These are phyloP conservation scores for Acrossocheilus fasciatus DNA, from an alignment of 2,797 vertebrate species.

Conservation along the genomic window DNA sequence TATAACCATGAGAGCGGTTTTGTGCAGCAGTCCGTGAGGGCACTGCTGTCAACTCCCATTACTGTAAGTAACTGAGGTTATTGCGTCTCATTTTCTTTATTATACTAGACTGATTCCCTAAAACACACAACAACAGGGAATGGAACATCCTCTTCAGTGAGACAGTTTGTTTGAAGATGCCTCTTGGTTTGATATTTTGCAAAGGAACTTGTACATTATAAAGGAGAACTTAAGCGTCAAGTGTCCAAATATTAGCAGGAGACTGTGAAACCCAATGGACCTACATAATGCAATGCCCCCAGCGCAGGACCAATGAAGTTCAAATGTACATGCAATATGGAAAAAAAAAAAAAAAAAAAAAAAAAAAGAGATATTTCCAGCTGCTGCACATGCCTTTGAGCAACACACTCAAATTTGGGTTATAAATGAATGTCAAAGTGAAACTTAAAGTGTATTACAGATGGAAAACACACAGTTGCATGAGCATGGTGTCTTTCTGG, in stretches of 20 bases:
- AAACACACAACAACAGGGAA: constrained; percentile 10
- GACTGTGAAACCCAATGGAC: not conserved
- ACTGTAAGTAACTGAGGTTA: constrained; percentile 14
- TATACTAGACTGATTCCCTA: not conserved
- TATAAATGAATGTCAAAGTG: constrained; percentile 14
- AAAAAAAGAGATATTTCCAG: not conserved
- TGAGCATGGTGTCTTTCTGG: constrained; percentile 1
- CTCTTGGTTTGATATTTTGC: not conserved
- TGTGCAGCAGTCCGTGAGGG: constrained; percentile 11
- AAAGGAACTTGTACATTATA: not conserved
- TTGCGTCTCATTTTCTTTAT: constrained; percentile 17
- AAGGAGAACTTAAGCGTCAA: not conserved
- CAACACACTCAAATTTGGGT: not conserved
- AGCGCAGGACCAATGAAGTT: not conserved
- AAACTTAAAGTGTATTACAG: constrained; percentile 11
- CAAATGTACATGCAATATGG: not conserved
- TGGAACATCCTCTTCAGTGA: not conserved
- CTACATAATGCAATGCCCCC: not conserved
- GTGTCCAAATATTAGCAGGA: not conserved
- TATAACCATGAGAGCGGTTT: not conserved
- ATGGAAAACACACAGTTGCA: constrained; percentile 28
- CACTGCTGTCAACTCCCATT: constrained; percentile 30
- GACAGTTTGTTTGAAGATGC: not conserved
- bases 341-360: not conserved
- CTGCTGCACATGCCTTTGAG: not conserved